Percentiles rank a stretch among this genome's conserved stretches.
These are phyloP conservation scores for Rhizoglyphus robini DNA, from an alignment of 1,140 invertebrate genomes.

Conservation along the genomic window DNA sequence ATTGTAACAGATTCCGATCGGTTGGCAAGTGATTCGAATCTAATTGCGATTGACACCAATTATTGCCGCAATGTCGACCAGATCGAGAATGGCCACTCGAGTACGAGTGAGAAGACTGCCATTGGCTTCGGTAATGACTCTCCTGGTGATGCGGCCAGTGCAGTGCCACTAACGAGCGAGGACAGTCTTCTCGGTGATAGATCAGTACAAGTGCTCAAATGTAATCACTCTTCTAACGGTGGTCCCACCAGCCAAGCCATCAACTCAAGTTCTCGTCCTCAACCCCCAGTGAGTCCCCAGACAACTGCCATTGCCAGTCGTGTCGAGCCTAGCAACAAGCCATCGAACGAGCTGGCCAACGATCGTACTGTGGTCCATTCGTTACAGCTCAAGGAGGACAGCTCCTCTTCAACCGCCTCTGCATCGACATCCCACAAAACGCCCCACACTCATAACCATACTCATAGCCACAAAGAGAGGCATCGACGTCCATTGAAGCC, in stretches of 20 bases:
- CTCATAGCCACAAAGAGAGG: constrained; percentile 67
- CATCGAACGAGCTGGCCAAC: too few relatives aligned
- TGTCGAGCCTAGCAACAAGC: neutral
- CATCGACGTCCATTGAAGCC: neutral
- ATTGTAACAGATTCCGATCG: neutral
- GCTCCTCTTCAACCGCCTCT: neutral
- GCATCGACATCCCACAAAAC: too few relatives aligned
- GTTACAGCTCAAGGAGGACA: neutral
- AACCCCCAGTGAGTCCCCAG: too few relatives aligned
- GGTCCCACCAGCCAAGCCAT: neutral
- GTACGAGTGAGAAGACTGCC: too few relatives aligned
- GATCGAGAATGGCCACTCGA: too few relatives aligned
- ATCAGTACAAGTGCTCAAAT: neutral
- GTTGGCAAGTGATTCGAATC: neutral
- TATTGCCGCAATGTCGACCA: neutral
- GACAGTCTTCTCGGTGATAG: neutral
- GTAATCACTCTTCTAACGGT: neutral
- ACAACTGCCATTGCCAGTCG: neutral
- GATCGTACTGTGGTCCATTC: neutral
- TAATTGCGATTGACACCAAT: constrained; percentile 12
- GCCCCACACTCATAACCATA: constrained; percentile 79
- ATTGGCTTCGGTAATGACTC: neutral
- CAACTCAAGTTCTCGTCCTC: too few relatives aligned
- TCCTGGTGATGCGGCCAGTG: neutral
- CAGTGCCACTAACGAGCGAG: neutral